Conservation (phyloP, 2,113 vertebrate species). For the Mesembrinibis cayennensis region DNA sequence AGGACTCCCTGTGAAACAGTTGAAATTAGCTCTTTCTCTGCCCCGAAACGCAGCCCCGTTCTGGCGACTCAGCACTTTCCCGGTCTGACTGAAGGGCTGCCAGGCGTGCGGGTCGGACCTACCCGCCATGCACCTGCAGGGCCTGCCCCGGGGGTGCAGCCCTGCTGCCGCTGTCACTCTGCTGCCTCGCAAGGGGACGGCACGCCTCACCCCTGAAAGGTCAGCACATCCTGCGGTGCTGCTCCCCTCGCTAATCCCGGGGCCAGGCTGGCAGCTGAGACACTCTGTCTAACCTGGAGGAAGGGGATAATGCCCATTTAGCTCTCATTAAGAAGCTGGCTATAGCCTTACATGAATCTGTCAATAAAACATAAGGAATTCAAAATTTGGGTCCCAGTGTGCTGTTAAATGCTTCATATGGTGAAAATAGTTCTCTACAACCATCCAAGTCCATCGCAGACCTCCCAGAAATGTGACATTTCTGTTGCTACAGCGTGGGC, state of each 20-base stretch:
- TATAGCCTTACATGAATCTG: background rate
- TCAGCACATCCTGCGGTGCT: background rate
- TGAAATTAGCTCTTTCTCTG: background rate
- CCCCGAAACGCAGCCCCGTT: background rate
- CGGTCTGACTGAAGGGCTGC: background rate
- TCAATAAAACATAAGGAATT: background rate
- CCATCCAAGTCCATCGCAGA: background rate
- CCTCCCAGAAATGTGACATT: background rate
- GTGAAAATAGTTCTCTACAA: background rate
- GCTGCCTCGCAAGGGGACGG: background rate
- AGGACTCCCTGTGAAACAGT: background rate
- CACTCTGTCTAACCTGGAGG: background rate
- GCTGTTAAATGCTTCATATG: background rate
- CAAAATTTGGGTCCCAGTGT: background rate
- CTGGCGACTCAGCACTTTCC: background rate
- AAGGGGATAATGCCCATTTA: rapidly evolving
- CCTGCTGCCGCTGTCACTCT: background rate
- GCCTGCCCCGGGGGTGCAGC: background rate
- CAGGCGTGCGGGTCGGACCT: background rate
- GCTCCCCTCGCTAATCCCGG: background rate
- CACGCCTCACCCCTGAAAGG: background rate
- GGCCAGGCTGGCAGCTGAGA: background rate
- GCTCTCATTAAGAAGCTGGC: background rate
- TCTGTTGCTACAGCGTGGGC: rapidly evolving
- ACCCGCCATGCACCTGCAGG: background rate